Percentiles rank a stretch among this genome's conserved stretches.
phyloP scores from a whole-genome alignment of 2,113 vertebrate genomes.

The Ellobius talpinus region DNA sequence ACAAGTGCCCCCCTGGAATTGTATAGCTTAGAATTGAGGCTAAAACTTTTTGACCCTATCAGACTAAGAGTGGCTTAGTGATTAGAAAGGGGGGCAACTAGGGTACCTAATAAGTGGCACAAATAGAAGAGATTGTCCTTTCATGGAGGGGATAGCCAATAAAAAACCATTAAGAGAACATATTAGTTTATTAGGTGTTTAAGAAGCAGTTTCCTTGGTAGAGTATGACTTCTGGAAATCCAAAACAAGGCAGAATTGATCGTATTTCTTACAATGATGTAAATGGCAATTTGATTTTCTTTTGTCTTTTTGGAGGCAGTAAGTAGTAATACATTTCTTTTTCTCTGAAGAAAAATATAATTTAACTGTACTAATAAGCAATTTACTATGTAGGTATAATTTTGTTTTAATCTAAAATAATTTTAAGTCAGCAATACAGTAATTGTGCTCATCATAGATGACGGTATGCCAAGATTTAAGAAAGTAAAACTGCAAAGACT shows the following conservation, averaged over 20 bases:
- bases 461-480: neutral
- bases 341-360: neutral
- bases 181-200: neutral
- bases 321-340: neutral
- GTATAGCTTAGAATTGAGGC: neutral
- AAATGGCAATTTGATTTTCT: neutral
- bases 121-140: neutral
- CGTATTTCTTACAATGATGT: neutral
- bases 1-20: neutral
- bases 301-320: neutral
- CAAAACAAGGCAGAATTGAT: neutral
- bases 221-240: neutral
- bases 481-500: neutral
- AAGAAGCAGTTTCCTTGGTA: neutral
- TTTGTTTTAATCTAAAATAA: conserved; percentile 4
- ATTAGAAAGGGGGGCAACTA: neutral
- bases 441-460: neutral
- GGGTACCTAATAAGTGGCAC: neutral
- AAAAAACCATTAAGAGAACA: neutral
- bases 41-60: neutral
- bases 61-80: neutral
- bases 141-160: neutral
- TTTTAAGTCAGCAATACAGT: neutral
- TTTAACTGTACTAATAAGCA: neutral
- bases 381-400: neutral